These are phyloP conservation scores for Philonicus albiceps DNA, from an alignment of 2,888 invertebrate genomes.

Conservation along the genomic window DNA sequence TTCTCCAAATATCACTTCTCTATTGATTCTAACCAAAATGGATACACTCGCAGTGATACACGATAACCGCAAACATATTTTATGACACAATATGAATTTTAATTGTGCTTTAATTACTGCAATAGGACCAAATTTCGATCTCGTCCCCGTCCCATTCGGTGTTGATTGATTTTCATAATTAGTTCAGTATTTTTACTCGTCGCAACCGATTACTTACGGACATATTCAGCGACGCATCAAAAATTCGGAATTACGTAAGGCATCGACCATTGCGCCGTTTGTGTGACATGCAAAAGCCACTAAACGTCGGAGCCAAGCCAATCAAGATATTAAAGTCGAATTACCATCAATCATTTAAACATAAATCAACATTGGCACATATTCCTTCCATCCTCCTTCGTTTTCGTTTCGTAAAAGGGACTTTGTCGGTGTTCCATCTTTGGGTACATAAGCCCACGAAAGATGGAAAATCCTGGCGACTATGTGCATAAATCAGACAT, in stretches of 20 bases:
- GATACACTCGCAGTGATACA: background rate
- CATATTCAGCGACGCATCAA: background rate
- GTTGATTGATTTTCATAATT: background rate
- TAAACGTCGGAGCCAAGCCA: slow-evolving; percentile 17
- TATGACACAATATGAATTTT: background rate
- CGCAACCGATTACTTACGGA: background rate
- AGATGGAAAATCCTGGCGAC: background rate
- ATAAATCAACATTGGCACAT: slow-evolving; percentile 44
- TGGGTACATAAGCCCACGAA: background rate
- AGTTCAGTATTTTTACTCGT: background rate
- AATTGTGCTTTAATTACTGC: background rate
- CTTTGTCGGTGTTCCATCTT: background rate
- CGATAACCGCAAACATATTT: background rate
- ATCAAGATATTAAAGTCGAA: slow-evolving; percentile 41
- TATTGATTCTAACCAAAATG: slow-evolving; percentile 19
- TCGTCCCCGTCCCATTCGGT: background rate
- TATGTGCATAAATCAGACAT: slow-evolving; percentile 46
- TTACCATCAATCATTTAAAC: slow-evolving; percentile 47
- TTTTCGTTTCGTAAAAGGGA: background rate
- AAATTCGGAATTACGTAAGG: background rate
- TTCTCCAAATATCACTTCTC: background rate
- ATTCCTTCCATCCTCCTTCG: background rate
- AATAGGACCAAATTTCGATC: background rate
- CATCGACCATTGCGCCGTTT: background rate
- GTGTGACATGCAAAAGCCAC: slow-evolving; percentile 32